A percentile compares a stretch with the other conserved stretches of the same genome.
Evolutionary conservation across 2,888 invertebrate genomes (phyloP).

Genomic region (Nemapogon koenigi): DNA sequence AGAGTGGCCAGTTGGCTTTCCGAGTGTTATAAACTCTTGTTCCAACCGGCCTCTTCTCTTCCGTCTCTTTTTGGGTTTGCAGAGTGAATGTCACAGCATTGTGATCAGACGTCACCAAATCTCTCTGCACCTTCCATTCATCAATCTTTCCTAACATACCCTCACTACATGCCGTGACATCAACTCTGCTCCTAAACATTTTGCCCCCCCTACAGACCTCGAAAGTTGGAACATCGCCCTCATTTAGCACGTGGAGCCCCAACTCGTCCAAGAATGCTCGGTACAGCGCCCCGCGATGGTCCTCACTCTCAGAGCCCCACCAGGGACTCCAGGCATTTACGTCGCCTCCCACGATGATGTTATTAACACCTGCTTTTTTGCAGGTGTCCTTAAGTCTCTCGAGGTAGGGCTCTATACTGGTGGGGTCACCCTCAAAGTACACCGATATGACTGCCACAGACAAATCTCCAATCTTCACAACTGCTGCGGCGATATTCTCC

Average conservation of each 20-base stretch:
- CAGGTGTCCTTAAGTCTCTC: background rate
- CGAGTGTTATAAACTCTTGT: background rate
- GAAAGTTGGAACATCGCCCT: conserved; percentile 17
- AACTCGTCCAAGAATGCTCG: conserved; percentile 3
- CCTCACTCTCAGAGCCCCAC: conserved; percentile 11
- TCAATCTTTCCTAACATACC: conserved; percentile 4
- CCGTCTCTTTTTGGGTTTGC: background rate
- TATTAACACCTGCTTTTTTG: background rate
- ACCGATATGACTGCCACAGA: conserved; percentile 12
- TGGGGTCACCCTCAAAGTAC: conserved; percentile 15
- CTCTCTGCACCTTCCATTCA: conserved; percentile 11
- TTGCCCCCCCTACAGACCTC: background rate
- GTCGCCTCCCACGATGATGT: background rate
- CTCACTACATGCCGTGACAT: conserved; percentile 12
- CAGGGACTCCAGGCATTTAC: conserved; percentile 9
- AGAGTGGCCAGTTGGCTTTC: background rate
- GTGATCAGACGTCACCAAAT: conserved; percentile 12
- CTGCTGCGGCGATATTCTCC: too few species aligned
- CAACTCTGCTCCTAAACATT: conserved; percentile 9
- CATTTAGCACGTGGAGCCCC: conserved; percentile 18
- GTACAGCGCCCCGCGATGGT: background rate
- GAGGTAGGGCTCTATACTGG: conserved; percentile 12
- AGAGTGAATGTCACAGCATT: conserved; percentile 8
- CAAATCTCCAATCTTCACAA: too few species aligned
- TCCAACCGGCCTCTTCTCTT: background rate